A percentile compares a stretch with the other conserved stretches of the same genome.
Evolutionary conservation across 2,888 invertebrate species (phyloP).

Genomic region (Thelaira solivaga): DNA sequence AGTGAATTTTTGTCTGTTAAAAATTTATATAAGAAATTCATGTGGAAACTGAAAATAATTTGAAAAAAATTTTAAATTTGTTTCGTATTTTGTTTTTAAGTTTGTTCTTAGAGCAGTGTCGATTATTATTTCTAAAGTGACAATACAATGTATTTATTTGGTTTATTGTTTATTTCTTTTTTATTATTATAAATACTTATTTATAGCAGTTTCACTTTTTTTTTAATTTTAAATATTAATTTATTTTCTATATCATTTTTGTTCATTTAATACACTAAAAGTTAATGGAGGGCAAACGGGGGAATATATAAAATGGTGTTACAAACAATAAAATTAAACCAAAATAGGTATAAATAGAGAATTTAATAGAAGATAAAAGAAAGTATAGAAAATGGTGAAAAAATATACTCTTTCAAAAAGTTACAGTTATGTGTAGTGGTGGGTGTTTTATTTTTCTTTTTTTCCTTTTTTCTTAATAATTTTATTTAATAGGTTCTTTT

Average conservation of each 20-base stretch:
- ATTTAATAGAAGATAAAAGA: neutral
- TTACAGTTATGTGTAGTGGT: conserved; percentile 53
- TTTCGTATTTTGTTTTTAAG: conserved; percentile 61
- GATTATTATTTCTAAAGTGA: conserved; percentile 4
- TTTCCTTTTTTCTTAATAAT: neutral
- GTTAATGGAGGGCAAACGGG: conserved; percentile 61
- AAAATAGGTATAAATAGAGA: neutral
- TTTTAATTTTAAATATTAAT: conserved; percentile 25
- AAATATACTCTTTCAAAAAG: conserved; percentile 42
- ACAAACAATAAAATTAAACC: conserved; percentile 24
- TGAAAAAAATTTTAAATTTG: neutral
- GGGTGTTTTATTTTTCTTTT: conserved; percentile 50
- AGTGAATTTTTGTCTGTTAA: no score
- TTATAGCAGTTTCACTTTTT: conserved; percentile 46
- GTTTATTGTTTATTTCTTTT: no score
- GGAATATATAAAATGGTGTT: conserved; percentile 28
- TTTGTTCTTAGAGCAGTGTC: conserved; percentile 33
- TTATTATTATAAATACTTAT: conserved; percentile 46
- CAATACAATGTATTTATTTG: conserved; percentile 1
- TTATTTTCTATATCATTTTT: conserved; percentile 40
- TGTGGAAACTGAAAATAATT: neutral
- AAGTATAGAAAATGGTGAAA: conserved; percentile 10
- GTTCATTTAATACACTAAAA: conserved; percentile 48
- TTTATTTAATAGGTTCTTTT: conserved; percentile 13
- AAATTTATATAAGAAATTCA: no score